Evolutionary conservation across 2,797 vertebrate genomes (phyloP).

Genomic region (Danio tinwini): DNA sequence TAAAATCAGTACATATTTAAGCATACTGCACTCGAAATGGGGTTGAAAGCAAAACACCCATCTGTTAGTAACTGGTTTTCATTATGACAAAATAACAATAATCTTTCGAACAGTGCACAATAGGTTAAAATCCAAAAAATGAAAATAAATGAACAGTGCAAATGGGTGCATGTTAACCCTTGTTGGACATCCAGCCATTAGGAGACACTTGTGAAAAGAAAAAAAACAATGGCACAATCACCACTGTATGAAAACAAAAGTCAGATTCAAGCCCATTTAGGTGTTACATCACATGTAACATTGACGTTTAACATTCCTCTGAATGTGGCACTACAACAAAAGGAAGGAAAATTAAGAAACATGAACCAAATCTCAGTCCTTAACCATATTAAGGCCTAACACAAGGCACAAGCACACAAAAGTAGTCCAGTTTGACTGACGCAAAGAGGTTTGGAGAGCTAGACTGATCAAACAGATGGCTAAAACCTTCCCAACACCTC

Average conservation of each 20-base stretch:
- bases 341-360: conserved; percentile 8
- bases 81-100: conserved; percentile 19
- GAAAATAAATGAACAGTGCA: conserved; percentile 1
- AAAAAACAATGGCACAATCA: conserved; percentile 66
- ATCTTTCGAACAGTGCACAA: conserved; percentile 20
- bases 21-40: neutral
- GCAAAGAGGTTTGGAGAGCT: conserved; percentile 5
- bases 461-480: neutral
- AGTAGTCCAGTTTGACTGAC: conserved; percentile 6
- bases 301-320: conserved; percentile 63
- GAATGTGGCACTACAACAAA: conserved; percentile 65
- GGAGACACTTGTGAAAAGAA: conserved; percentile 32
- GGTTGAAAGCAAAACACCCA: neutral
- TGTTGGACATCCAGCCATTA: conserved; percentile 10
- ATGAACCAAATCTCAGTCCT: conserved; percentile 35
- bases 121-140: neutral
- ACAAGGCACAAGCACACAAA: conserved; percentile 45
- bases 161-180: conserved; percentile 21
- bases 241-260: conserved; percentile 27
- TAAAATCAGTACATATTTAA: neutral
- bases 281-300: conserved; percentile 47
- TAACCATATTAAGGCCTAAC: conserved; percentile 27
- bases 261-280: conserved; percentile 8
- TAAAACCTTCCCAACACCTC: conserved; percentile 12
- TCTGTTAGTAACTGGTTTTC: neutral